These are phyloP conservation scores for Centruroides sculpturatus DNA, from an alignment of 1,140 invertebrate genomes.

Conservation along the genomic window DNA sequence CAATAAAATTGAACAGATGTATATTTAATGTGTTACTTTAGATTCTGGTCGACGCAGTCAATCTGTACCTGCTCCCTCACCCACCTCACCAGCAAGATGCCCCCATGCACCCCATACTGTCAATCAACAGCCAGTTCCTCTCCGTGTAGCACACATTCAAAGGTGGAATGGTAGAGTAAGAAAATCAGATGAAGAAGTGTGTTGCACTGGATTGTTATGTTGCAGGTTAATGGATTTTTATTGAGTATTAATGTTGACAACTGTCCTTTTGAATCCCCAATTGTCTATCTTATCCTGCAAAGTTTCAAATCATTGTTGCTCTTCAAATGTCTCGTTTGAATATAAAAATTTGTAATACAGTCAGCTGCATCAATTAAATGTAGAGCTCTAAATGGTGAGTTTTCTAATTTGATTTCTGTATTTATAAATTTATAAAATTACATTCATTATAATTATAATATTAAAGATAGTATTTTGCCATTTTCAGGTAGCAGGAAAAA, in stretches of 20 bases:
- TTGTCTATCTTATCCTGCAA: too few relatives aligned
- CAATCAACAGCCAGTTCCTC: constrained; percentile 3
- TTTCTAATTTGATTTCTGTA: too few relatives aligned
- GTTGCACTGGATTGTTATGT: constrained; percentile 12
- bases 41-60: constrained; percentile 11
- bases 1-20: not conserved
- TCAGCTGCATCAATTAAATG: too few relatives aligned
- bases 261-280: too few relatives aligned
- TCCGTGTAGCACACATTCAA: not conserved
- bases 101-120: constrained; percentile 2
- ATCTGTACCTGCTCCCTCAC: constrained; percentile 9
- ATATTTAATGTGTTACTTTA: not conserved
- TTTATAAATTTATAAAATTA: too few relatives aligned
- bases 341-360: too few relatives aligned
- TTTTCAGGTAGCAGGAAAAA: too few relatives aligned
- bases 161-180: constrained; percentile 1
- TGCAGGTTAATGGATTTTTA: constrained; percentile 14
- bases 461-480: too few relatives aligned
- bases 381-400: too few relatives aligned
- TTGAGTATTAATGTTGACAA: not conserved
- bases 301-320: too few relatives aligned
- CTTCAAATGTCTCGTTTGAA: too few relatives aligned
- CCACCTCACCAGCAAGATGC: constrained; percentile 7
- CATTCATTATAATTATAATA: too few relatives aligned
- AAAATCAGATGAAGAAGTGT: constrained; percentile 13